Evolutionary conservation across 37 sponge, comb jelly and placozoan genomes (phyloP), one percentile per base, ranked within the genome.

Genomic region (Ephydatia muelleri): DNA sequence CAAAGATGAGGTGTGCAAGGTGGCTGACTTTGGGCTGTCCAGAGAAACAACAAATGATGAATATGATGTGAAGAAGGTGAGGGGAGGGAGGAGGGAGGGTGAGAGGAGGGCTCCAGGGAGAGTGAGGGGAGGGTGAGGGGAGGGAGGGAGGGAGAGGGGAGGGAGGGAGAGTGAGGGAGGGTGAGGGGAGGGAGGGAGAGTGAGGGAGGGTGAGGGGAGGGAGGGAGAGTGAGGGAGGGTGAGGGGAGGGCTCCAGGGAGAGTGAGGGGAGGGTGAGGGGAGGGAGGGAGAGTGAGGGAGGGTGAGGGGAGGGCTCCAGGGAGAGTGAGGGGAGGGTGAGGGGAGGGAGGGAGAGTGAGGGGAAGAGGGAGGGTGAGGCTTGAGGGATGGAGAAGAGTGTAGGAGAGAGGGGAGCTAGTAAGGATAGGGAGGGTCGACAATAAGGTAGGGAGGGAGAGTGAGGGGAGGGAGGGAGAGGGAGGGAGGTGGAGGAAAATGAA

Each of bases 21-120:
- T 96, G 5, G 91, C 97, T 70, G 97, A 96, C 72, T 96, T 96
- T 89, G 97, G 97, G 0, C 86, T 96, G 47, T 91, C 97, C 25
- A 65, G 94, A 31, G 74, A 31, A 48, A 38, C 25, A 23, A 37
- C 25, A 2, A 34, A 49, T 4, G 64, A 32, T 25, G 74, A 31
- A 14, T 34, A 31, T 34, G 74, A 31, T 32, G 74, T 38, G 74
- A 31, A 31, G 33, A 37, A 32, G 74, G 74, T 25, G 36, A 31
- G 33, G 37, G 74, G 0, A 11, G 74, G 11, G 74, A 31, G 33
- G 74, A 6, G 74, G 37, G 33, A 2, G 33, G 21, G 38, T 34
- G 33, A n/a, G n/a, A n/a, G n/a, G n/a, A n/a, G n/a, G n/a, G n/a
- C n/a, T n/a, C n/a, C n/a, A n/a, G n/a, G 74, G 74, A 32, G 3